Evolutionary conservation across 2,888 invertebrate genomes (phyloP), one percentile per base, ranked within the genome.

Genomic region (Yponomeuta evonymella): DNA sequence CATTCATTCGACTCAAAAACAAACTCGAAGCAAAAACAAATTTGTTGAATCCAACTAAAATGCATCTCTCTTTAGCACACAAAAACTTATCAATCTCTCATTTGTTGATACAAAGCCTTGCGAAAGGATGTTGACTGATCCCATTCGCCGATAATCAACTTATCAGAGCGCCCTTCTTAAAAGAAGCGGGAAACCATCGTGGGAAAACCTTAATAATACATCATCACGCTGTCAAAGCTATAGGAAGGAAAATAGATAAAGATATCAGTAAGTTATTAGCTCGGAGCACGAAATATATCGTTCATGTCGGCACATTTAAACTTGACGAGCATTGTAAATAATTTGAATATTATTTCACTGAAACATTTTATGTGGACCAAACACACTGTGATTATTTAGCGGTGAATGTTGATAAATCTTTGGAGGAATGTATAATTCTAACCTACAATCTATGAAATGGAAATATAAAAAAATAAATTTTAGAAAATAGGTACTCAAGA

Each of bases 101-200:
- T 65, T 70, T 65, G 70, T 43, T 65, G 23, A 65, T 65, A 9
- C n/a, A 3, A 63, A 23, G 6, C 64, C 43, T 70, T 48, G 64
- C 63, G 64, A 65, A 70, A 70, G 70, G 70, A 79, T 81, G 81
- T 80, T 81, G 83, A 82, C 77, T 73, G 79, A 82, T 83, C 75
- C 72, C 81, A 80, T 84, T 82, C 82, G 79, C 70, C 72, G 76
- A 77, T 77, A 76, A 58, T 58, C 51, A 58, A 58, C 51, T 58
- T 58, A 58, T 58, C 51, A 77, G 72, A 12, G 10, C 62, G 12
- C 48, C 70, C 51, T 48, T 51, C 67, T n/a, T n/a, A 67, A 30
- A 65, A 65, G 33, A 58, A 58, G 51, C 51, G 15, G 51, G 51
- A 65, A 29, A 43, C 10, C 67, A n/a, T 15, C 68, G 68, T 68